Evolutionary conservation across 2,888 invertebrate genomes (phyloP).

Genomic region (Leuctra nigra): DNA sequence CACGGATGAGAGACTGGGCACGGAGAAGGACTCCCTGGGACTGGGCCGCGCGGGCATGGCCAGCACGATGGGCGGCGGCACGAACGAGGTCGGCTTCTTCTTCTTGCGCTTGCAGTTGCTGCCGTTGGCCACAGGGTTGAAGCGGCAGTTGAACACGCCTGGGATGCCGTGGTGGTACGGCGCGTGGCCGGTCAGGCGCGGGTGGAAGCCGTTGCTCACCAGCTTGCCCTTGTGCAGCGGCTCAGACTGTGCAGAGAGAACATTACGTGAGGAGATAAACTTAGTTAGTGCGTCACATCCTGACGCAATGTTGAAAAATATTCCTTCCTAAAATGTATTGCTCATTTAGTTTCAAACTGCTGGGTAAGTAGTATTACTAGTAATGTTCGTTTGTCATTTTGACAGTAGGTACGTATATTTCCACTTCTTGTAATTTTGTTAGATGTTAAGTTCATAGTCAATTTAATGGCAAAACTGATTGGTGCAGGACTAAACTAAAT

Average conservation of each 20-base stretch:
- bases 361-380: too few species aligned
- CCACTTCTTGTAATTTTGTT: too few species aligned
- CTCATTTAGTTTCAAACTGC: too few species aligned
- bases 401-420: too few species aligned
- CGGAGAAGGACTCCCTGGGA: background rate
- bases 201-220: slow-evolving; percentile 29
- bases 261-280: background rate
- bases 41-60: slow-evolving; percentile 21
- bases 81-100: slow-evolving; percentile 84
- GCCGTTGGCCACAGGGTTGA: slow-evolving; percentile 58
- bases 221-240: slow-evolving; percentile 27
- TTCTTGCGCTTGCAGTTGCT: slow-evolving; percentile 65
- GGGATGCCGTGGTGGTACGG: slow-evolving; percentile 49
- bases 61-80: slow-evolving; percentile 56
- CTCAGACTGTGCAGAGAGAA: background rate
- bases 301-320: too few species aligned
- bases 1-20: slow-evolving; percentile 36
- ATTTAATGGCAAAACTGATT: too few species aligned
- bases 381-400: too few species aligned
- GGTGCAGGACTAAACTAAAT: too few species aligned
- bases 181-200: slow-evolving; percentile 27
- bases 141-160: slow-evolving; percentile 86
- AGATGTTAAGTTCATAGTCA: too few species aligned
- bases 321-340: too few species aligned
- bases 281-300: background rate